A percentile compares a stretch with the other conserved stretches of the same genome.
These are phyloP conservation scores for Drosophila cardini DNA, from an alignment of 1,140 invertebrate species.

Conservation along the genomic window DNA sequence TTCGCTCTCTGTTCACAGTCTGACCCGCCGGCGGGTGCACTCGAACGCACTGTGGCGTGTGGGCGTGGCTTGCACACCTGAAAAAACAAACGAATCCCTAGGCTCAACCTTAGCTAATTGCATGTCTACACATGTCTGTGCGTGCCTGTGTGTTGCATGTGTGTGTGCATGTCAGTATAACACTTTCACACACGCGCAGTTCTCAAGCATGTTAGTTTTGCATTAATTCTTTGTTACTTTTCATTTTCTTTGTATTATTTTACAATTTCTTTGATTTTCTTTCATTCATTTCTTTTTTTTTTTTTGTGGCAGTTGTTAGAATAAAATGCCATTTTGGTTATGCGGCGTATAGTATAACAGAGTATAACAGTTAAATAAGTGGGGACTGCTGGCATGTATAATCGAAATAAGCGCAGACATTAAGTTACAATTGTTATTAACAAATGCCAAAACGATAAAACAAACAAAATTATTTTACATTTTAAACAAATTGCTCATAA, in stretches of 20 bases:
- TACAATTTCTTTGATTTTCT: slow-evolving; percentile 37
- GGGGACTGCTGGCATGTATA: slow-evolving; percentile 21
- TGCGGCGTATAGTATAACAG: slow-evolving; percentile 42
- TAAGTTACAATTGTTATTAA: slow-evolving; percentile 6
- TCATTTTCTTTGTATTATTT: slow-evolving; percentile 34
- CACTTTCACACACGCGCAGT: slow-evolving; percentile 3
- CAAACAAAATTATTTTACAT: slow-evolving; percentile 38
- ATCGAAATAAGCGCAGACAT: slow-evolving; percentile 10
- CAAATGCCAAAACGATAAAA: slow-evolving; percentile 15
- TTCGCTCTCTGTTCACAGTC: slow-evolving; percentile 27
- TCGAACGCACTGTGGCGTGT: slow-evolving; percentile 42
- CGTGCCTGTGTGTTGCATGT: slow-evolving; percentile 22
- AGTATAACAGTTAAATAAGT: slow-evolving; percentile 53
- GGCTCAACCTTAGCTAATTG: slow-evolving; percentile 16
- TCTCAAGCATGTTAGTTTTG: slow-evolving; percentile 16
- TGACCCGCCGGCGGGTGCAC: slow-evolving; percentile 75
- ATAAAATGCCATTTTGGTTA: slow-evolving; percentile 49
- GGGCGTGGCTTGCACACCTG: slow-evolving; percentile 68
- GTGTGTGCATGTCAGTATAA: slow-evolving; percentile 25
- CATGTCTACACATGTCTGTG: slow-evolving; percentile 26
- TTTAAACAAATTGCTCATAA: slow-evolving; percentile 28
- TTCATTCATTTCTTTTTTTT: slow-evolving; percentile 5
- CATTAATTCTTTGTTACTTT: neutral
- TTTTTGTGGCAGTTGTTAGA: slow-evolving; percentile 53
- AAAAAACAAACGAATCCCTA: slow-evolving; percentile 26